These are phyloP conservation scores for Sabellastarte sp. DNA, from an alignment of 2,888 invertebrate genomes.

Conservation along the genomic window DNA sequence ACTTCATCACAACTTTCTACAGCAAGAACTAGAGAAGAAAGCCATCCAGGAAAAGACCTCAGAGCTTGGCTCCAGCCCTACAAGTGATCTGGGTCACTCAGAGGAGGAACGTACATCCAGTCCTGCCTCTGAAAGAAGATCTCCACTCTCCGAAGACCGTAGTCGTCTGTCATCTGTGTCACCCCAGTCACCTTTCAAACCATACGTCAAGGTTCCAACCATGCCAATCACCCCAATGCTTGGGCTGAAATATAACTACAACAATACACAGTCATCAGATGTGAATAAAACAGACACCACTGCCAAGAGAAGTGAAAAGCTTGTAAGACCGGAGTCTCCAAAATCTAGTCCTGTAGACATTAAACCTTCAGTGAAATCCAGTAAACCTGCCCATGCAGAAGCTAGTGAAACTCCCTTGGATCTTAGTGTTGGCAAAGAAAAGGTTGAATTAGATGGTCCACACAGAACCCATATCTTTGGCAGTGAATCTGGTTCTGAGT, in stretches of 20 bases:
- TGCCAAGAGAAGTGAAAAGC: neutral
- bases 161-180: neutral
- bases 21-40: neutral
- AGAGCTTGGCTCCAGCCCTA: neutral
- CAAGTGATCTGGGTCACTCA: neutral
- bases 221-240: neutral
- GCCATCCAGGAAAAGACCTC: neutral
- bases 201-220: neutral
- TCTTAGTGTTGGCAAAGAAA: neutral
- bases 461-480: neutral
- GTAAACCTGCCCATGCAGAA: neutral
- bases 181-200: neutral
- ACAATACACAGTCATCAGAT: neutral
- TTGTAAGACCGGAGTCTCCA: no score
- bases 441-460: neutral
- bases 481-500: neutral
- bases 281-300: neutral
- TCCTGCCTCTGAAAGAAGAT: neutral
- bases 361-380: no score
- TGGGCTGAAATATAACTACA: neutral
- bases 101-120: neutral
- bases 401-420: neutral
- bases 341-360: no score
- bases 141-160: neutral
- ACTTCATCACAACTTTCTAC: neutral